These are phyloP conservation scores for Oryzias celebensis DNA, from an alignment of 2,113 vertebrate species.

Conservation along the genomic window DNA sequence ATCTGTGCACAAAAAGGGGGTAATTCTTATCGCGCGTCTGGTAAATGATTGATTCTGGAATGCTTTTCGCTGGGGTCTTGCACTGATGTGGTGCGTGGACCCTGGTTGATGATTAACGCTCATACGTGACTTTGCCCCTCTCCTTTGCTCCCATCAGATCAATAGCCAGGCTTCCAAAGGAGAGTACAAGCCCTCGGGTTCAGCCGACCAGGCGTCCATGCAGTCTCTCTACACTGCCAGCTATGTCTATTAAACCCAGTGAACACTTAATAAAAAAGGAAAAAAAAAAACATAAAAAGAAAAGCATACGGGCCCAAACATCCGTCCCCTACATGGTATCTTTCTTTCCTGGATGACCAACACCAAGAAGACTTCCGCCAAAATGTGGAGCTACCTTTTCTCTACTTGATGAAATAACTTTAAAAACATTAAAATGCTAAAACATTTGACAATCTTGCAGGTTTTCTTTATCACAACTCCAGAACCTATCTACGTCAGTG, in stretches of 20 bases:
- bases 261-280: not conserved
- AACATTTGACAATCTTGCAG: not conserved
- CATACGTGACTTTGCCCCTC: conserved; percentile 52
- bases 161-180: conserved; percentile 90
- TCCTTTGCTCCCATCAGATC: conserved; percentile 75
- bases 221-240: conserved; percentile 89
- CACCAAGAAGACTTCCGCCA: conserved; percentile 10
- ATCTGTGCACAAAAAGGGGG: conserved; percentile 8
- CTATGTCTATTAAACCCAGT: conserved; percentile 86
- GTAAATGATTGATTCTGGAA: conserved; percentile 54
- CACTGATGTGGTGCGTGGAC: conserved; percentile 16
- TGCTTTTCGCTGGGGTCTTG: conserved; percentile 4
- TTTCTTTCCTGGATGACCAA: not conserved
- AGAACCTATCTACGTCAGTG: not conserved
- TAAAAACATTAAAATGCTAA: conserved; percentile 47
- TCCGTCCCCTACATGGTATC: conserved; percentile 13
- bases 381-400: conserved; percentile 47
- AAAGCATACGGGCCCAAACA: conserved; percentile 55
- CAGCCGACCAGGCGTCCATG: conserved; percentile 79
- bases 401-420: conserved; percentile 31
- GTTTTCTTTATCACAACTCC: not conserved
- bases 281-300: not conserved
- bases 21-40: conserved; percentile 13
- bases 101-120: conserved; percentile 64
- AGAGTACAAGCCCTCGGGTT: conserved; percentile 83